These are phyloP conservation scores for Clarias macrocephalus DNA, from an alignment of 2,113 vertebrate genomes.

Conservation along the genomic window DNA sequence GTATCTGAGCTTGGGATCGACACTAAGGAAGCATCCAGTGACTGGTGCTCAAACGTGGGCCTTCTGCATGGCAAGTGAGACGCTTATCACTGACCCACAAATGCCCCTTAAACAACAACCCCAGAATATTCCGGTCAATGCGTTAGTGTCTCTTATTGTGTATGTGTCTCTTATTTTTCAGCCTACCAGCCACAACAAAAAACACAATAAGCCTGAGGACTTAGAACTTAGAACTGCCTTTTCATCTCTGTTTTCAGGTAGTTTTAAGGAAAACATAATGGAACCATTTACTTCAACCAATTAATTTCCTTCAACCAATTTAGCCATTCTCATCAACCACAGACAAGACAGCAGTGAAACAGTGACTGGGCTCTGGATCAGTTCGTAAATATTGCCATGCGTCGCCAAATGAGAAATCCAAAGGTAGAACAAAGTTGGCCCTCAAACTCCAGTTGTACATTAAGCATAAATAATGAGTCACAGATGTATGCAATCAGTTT, in stretches of 20 bases:
- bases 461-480: background rate
- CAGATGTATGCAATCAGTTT: slow-evolving; percentile 11
- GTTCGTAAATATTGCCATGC: background rate
- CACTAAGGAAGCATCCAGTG: too few species aligned
- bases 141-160: background rate
- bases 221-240: background rate
- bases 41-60: too few species aligned
- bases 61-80: too few species aligned
- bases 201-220: background rate
- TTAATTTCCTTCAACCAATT: background rate
- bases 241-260: background rate
- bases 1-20: too few species aligned
- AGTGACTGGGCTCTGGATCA: background rate
- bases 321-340: background rate
- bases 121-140: background rate
- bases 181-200: background rate
- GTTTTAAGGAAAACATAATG: background rate
- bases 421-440: background rate
- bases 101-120: too few species aligned
- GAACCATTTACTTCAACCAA: background rate
- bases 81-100: too few species aligned
- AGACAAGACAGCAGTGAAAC: background rate
- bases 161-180: background rate
- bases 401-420: background rate
- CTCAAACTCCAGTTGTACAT: background rate